Evolutionary conservation across 2,113 vertebrate genomes (phyloP).

Genomic region (Pholis gunnellus): DNA sequence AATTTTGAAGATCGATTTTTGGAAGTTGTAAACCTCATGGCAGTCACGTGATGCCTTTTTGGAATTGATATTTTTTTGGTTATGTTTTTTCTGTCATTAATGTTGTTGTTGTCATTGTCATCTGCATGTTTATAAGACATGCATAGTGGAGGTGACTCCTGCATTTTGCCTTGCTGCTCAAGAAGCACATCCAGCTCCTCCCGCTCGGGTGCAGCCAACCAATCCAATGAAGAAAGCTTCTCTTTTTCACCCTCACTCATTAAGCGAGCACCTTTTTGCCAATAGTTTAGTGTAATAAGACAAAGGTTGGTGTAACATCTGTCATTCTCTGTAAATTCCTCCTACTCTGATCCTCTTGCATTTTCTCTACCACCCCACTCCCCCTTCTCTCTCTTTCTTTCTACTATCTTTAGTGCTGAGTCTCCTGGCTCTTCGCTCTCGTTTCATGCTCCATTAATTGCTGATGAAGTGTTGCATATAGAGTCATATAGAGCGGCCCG

Average conservation of each 20-base stretch:
- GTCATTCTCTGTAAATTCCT: background rate
- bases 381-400: background rate
- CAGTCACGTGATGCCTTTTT: background rate
- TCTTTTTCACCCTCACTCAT: background rate
- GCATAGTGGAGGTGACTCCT: background rate
- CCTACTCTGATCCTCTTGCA: background rate
- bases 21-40: background rate
- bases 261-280: background rate
- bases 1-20: too few relatives aligned
- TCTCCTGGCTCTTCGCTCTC: conserved; percentile 6
- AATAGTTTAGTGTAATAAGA: background rate
- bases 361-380: background rate
- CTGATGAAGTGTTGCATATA: conserved; percentile 43
- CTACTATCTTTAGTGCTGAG: conserved; percentile 3
- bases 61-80: background rate
- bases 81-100: background rate
- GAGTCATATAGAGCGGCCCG: background rate
- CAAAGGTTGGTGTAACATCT: conserved; percentile 7
- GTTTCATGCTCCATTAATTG: conserved; percentile 48
- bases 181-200: conserved; percentile 15
- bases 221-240: background rate
- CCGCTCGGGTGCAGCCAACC: background rate
- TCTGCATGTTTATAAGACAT: background rate
- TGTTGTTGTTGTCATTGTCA: background rate
- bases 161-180: background rate